Evolutionary conservation across 2,888 invertebrate species (phyloP).

Genomic region (Netelia fuscicornis): DNA sequence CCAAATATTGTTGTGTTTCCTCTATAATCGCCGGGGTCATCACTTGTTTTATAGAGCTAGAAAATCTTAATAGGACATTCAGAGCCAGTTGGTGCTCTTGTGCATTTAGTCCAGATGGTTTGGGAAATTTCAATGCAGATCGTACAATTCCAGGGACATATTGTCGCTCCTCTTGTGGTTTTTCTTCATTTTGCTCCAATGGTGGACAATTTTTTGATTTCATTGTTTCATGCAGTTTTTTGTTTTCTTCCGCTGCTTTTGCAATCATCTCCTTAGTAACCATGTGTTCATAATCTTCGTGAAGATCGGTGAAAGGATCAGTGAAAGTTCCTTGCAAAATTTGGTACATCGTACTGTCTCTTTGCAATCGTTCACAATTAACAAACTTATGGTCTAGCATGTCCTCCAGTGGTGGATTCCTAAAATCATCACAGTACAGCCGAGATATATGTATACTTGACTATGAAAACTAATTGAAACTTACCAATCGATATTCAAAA

Average conservation of each 20-base stretch:
- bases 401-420: conserved; percentile 78
- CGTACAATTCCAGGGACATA: conserved; percentile 76
- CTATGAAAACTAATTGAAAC: conserved; percentile 12
- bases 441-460: conserved; percentile 7
- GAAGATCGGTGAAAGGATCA: conserved; percentile 77
- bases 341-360: conserved; percentile 78
- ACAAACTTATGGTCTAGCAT: conserved; percentile 79
- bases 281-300: conserved; percentile 69
- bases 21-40: conserved; percentile 64
- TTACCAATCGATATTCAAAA: conserved; percentile 78
- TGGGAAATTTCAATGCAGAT: conserved; percentile 68
- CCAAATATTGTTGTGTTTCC: conserved; percentile 74
- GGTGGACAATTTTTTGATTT: neutral
- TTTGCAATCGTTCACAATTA: conserved; percentile 73
- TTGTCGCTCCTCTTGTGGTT: neutral
- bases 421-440: conserved; percentile 59
- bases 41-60: conserved; percentile 67
- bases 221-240: neutral
- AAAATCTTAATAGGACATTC: conserved; percentile 72
- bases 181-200: neutral
- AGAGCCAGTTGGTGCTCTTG: conserved; percentile 74
- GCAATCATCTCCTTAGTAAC: conserved; percentile 59
- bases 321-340: conserved; percentile 74
- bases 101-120: conserved; percentile 67
- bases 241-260: neutral